A percentile compares a stretch with the other conserved stretches of the same genome.
Conservation (phyloP, 2,888 invertebrate genomes). For the Empis livida region DNA sequence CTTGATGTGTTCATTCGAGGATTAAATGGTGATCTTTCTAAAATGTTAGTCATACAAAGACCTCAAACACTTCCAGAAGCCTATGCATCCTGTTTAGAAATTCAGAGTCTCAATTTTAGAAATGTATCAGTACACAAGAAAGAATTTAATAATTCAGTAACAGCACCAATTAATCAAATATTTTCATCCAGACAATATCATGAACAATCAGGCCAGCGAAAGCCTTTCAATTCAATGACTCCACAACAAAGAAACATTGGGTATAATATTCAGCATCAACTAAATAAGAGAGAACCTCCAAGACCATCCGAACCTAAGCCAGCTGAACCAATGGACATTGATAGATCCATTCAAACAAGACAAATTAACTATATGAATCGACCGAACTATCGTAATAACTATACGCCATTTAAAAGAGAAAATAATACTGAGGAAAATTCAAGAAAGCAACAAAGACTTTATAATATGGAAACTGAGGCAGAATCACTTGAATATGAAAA, state of each 20-base stretch:
- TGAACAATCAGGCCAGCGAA: not conserved
- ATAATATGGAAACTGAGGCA: not conserved
- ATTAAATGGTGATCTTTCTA: slow-evolving; percentile 7
- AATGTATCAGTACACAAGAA: not conserved
- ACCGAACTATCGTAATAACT: not conserved
- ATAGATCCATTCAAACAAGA: slow-evolving; percentile 4
- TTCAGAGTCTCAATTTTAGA: not conserved
- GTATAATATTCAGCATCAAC: not conserved
- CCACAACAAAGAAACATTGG: not conserved
- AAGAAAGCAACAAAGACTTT: not conserved
- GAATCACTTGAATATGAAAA: not conserved
- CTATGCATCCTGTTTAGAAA: slow-evolving; percentile 6
- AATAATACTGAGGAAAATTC: not conserved
- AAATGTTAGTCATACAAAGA: slow-evolving; percentile 8
- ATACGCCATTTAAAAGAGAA: not conserved
- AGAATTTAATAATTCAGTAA: not conserved
- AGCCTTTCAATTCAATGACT: not conserved
- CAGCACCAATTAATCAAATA: not conserved
- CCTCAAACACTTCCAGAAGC: slow-evolving; percentile 8
- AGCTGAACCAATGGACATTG: slow-evolving; percentile 4
- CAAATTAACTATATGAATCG: slow-evolving; percentile 7
- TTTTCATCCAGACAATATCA: not conserved
- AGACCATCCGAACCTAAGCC: slow-evolving; percentile 2
- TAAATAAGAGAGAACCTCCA: not conserved
- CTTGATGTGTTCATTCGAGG: slow-evolving; percentile 8